Conservation (phyloP, 2,888 invertebrate genomes). For the Cabera pusaria region DNA sequence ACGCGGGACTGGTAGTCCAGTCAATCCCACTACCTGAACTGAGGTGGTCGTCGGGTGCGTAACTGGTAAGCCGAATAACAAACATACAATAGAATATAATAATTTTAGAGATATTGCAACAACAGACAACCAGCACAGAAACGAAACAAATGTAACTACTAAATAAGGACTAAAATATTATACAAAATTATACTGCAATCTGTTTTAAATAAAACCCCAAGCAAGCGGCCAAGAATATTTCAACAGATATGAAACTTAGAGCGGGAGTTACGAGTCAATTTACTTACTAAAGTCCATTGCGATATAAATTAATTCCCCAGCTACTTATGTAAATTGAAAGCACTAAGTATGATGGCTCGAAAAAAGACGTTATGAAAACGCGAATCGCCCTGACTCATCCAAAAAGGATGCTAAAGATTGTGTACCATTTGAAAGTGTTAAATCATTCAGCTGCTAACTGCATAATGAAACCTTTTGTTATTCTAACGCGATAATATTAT, state of each 20-base stretch:
- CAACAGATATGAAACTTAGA: slow-evolving; percentile 5
- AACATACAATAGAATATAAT: too few species aligned
- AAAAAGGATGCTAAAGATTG: slow-evolving; percentile 6
- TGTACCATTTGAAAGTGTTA: slow-evolving; percentile 6
- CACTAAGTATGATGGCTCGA: slow-evolving; percentile 5
- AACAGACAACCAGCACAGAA: too few species aligned
- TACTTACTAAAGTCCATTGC: slow-evolving; percentile 5
- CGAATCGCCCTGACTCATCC: slow-evolving; percentile 7
- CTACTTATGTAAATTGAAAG: slow-evolving; percentile 16
- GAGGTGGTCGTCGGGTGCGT: too few species aligned
- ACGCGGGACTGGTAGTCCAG: too few species aligned
- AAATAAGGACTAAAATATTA: too few species aligned
- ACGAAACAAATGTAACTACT: too few species aligned
- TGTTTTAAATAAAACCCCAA: too few species aligned
- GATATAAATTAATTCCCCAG: slow-evolving; percentile 6
- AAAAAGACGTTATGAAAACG: slow-evolving; percentile 2
- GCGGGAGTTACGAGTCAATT: slow-evolving; percentile 5
- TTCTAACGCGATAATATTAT: not conserved
- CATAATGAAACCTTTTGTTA: not conserved
- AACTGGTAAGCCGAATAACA: too few species aligned
- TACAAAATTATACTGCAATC: too few species aligned
- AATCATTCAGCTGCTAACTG: slow-evolving; percentile 3
- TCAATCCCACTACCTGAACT: too few species aligned
- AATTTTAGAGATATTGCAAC: too few species aligned
- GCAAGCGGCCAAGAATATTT: not conserved